These are phyloP conservation scores for Mormyrops attenuatus DNA, from an alignment of 2,797 vertebrate genomes.

Conservation along the genomic window DNA sequence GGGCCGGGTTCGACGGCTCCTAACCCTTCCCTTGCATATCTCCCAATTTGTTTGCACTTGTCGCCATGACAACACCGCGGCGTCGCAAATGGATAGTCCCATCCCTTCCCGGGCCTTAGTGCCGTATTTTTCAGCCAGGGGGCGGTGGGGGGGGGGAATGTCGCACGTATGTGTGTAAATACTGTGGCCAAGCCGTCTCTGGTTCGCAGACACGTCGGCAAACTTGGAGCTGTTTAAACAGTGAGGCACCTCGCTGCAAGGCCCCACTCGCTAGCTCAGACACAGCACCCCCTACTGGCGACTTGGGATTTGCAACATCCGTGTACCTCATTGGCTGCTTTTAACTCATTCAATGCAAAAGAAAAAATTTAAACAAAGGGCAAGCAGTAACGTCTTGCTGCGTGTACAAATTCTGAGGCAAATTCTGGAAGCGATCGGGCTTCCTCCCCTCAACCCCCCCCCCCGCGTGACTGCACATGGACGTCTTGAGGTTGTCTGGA, in stretches of 20 bases:
- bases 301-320: slow-evolving; percentile 27
- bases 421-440: neutral
- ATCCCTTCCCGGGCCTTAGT: slow-evolving; percentile 26
- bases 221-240: slow-evolving; percentile 65
- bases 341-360: neutral
- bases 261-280: slow-evolving; percentile 30
- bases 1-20: neutral
- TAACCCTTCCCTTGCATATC: slow-evolving; percentile 39
- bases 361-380: neutral
- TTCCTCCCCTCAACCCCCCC: too few relatives aligned
- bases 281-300: slow-evolving; percentile 50
- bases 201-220: slow-evolving; percentile 46
- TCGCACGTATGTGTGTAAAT: slow-evolving; percentile 60
- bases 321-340: neutral
- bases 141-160: slow-evolving; percentile 56
- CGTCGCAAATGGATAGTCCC: slow-evolving; percentile 23
- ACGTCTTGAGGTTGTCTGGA: neutral
- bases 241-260: slow-evolving; percentile 50
- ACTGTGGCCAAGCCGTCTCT: slow-evolving; percentile 46
- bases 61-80: slow-evolving; percentile 50
- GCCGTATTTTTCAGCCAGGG: slow-evolving; percentile 43
- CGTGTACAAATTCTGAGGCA: neutral
- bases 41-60: slow-evolving; percentile 44
- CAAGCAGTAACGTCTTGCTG: neutral
- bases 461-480: neutral